phyloP scores from a whole-genome alignment of 2,113 vertebrate species.

The Cariama cristata region DNA sequence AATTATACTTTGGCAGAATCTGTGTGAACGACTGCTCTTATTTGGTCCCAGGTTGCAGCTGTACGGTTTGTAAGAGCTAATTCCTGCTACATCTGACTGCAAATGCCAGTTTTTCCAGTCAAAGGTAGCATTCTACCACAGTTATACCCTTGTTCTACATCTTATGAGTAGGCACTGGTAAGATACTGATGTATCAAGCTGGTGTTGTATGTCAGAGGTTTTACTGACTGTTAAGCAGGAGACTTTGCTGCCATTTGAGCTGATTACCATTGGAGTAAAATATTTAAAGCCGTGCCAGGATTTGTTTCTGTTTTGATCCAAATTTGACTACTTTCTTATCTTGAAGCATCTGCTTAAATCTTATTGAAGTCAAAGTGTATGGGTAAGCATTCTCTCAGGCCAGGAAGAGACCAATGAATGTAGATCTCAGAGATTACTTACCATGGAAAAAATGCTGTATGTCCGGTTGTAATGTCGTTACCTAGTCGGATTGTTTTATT shows the following conservation, averaged over 20 bases:
- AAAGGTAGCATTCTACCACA: neutral
- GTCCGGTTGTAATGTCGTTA: neutral
- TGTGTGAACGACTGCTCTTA: neutral
- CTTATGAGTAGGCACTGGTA: neutral
- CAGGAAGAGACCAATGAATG: neutral
- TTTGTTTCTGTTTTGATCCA: neutral
- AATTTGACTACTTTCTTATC: neutral
- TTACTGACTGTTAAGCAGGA: neutral
- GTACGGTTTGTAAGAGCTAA: neutral
- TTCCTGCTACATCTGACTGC: neutral
- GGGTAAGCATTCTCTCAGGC: neutral
- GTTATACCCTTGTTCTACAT: neutral
- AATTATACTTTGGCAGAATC: neutral
- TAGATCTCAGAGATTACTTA: neutral
- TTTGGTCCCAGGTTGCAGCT: neutral
- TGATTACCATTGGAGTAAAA: neutral
- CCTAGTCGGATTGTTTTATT: neutral
- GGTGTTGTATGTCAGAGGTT: neutral
- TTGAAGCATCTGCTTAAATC: neutral
- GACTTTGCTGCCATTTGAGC: neutral
- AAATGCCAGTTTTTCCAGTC: neutral
- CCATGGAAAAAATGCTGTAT: neutral
- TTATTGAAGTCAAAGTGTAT: neutral
- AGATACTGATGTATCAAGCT: fast-evolving
- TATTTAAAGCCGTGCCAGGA: neutral